Percentiles rank a stretch among this genome's conserved stretches.
phyloP scores from a whole-genome alignment of 2,797 vertebrate species.

The Macrochelys suwanniensis region DNA sequence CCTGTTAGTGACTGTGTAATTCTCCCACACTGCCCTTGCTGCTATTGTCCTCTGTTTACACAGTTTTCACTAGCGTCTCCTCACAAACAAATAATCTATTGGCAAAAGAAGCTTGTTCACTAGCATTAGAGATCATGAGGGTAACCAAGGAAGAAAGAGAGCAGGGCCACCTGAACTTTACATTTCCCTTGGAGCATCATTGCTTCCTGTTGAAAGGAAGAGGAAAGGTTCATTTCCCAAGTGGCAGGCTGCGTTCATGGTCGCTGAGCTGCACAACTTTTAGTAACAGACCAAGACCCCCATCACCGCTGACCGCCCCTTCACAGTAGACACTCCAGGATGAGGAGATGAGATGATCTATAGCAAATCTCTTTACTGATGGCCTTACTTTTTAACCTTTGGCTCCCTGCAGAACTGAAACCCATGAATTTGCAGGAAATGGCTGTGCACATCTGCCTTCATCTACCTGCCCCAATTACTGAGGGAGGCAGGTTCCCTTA shows the following conservation, averaged over 20 bases:
- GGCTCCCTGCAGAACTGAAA: neutral
- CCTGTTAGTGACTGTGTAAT: neutral
- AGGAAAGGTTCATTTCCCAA: neutral
- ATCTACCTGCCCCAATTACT: neutral
- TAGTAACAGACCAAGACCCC: neutral
- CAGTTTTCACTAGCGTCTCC: neutral
- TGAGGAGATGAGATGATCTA: neutral
- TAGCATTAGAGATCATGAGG: neutral
- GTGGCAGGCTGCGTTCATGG: accelerated
- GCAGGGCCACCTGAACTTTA: neutral
- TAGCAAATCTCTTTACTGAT: accelerated
- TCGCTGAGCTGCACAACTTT: neutral
- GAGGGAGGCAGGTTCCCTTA: neutral
- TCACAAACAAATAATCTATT: accelerated
- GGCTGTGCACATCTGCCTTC: neutral
- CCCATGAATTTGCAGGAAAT: neutral
- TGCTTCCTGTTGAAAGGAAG: neutral
- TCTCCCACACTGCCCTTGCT: conserved; percentile 11
- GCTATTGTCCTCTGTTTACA: neutral
- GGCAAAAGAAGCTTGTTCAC: neutral
- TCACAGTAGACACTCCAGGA: neutral
- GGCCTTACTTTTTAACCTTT: accelerated
- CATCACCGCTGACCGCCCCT: accelerated
- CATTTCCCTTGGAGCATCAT: neutral
- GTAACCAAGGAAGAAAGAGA: neutral